Base-by-base conservation (phyloP, 37 sponge, comb jelly and placozoan species). In the Chondrilla cf. caribensis region DNA sequence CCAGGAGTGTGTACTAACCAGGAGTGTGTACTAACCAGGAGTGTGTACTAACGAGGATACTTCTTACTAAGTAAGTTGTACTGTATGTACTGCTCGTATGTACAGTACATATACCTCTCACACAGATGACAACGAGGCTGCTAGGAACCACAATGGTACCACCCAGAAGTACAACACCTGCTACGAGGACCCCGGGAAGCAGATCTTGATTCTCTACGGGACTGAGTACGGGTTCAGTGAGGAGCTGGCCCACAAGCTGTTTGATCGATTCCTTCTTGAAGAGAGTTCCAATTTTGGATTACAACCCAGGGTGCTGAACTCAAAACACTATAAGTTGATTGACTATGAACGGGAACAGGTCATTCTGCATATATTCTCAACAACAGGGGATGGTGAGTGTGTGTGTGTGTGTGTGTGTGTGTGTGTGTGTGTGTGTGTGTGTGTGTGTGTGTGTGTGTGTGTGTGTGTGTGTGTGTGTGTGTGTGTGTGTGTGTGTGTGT, bases 151-250 rank as follows among this genome's bases (percentile, higher is more conserved):
- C 44, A 79, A 79, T 32, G 5, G 58, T 51, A 7, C 40, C 0
- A 59, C 64, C 38, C 29, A 43, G 32, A 87, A 78, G 71, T 87
- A 87, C 44, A 37, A 42, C 58, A 83, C 84, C 47, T 51, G 47
- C 5, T 87, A 87, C 42, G 81, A 80, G 31, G 89, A 84, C 33
- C 81, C 80, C 2, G 89, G 89, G 1, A 79, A 72, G 22, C 89
- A 88, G 76, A 31, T 88, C 18, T 57, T 88, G 1, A 72, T 88
- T 17, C 81, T 88, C 39, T 88, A 84, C 36, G 89, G 84, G 17
- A 84, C 81, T 18, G 89, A 88, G 76, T 88, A 88, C 37, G 89
- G 89, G 42, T 84, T 85, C 47, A 77, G 85, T 64, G 89, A 89
- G 24, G 89, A 89, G 51, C 26, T 89, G 36, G 85, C 89, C 6